Base-by-base conservation (phyloP, 2,888 invertebrate species). In the Sericinus montela region DNA sequence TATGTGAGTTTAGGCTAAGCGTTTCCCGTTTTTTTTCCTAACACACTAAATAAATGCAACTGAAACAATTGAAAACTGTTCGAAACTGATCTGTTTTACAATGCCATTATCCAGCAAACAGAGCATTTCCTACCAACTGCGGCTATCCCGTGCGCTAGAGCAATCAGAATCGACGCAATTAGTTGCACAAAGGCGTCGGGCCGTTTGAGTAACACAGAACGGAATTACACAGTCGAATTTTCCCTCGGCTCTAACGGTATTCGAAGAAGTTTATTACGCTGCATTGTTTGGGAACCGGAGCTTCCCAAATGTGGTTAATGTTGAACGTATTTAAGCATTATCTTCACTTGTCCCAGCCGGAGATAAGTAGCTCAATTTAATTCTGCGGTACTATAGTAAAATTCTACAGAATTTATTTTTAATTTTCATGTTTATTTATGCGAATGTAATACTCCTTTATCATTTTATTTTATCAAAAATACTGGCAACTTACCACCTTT, bases 121-220 rank as follows among this genome's bases (percentile, higher is more conserved):
- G 40, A 36, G 41, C 19, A 41, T 40, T 41, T 36, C 28, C 36
- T 11, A 16, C 11, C 28, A 25, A 35, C 15, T 29, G 47, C 16
- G 41, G 38, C 45, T 36, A 16, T 36, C 44, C 40, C 36, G 40
- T 36, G 36, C 30, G 42, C 42, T 30, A 30, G 30, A 15, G 29
- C 36, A 53, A 45, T 48, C 53, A 48, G 40, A 38, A 34, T 30
- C 14, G 37, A 37, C 15, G 42, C 48, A 48, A 48, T 48, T 48
- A 48, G 37, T 42, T 32, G 42, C 37, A 48, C 48, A 48, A 48
- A 48, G 48, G 48, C 42, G 48, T 30, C 48, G 42, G 42, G 19
- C 37, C 40, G 46, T 46, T 46, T 46, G 30, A 37, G 30, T 42
- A 48, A 48, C 48, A 37, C 37, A 11, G 48, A 42, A 36, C 48